Conservation (phyloP, 2,888 invertebrate species). For the Luperina testacea region DNA sequence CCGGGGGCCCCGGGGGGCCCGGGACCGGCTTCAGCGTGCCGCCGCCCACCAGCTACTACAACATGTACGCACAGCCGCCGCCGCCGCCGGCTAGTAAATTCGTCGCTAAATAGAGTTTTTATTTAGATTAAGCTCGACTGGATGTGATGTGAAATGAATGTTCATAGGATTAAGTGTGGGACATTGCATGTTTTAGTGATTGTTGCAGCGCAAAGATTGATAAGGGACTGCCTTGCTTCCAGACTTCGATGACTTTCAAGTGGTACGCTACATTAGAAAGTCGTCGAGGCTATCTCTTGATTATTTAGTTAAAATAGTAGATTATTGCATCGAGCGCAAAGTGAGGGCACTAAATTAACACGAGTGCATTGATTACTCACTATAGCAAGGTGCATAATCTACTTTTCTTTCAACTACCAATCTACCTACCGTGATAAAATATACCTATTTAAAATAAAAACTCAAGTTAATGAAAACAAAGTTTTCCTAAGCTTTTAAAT, state of each 20-base stretch:
- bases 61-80: conserved; percentile 86
- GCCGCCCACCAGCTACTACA: conserved; percentile 83
- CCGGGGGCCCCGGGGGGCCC: conserved; percentile 28
- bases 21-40: conserved; percentile 69
- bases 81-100: conserved; percentile 76
- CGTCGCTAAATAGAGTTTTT: conserved; percentile 67
- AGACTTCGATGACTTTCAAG: neutral
- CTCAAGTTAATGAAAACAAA: too few species aligned
- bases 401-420: too few species aligned
- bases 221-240: neutral
- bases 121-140: conserved; percentile 54
- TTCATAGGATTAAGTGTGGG: conserved; percentile 47
- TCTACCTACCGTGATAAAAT: too few species aligned
- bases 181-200: conserved; percentile 21
- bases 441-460: too few species aligned
- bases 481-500: too few species aligned
- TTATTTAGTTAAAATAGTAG: neutral
- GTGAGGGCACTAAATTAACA: too few species aligned
- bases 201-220: neutral
- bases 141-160: conserved; percentile 61
- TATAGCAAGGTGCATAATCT: too few species aligned
- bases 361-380: too few species aligned
- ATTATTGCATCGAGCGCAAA: too few species aligned
- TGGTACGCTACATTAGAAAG: neutral
- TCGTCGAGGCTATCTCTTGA: neutral